Conservation (phyloP, 2,113 vertebrate genomes). For the Bufo bufo region DNA sequence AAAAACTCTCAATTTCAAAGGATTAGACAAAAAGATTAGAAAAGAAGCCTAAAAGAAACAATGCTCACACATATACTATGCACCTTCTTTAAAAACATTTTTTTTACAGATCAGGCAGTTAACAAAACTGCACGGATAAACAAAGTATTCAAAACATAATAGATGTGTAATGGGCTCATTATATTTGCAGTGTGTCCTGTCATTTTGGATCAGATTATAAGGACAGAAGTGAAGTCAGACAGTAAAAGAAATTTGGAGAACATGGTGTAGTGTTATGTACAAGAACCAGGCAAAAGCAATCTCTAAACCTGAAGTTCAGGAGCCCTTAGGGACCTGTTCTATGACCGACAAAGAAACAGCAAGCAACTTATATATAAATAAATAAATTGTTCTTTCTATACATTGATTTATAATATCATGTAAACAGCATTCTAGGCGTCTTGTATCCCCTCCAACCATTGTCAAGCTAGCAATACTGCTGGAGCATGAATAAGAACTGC, state of each 20-base stretch:
- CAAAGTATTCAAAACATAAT: not conserved
- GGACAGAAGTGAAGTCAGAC: not conserved
- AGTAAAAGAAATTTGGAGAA: not conserved
- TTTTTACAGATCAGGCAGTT: no score
- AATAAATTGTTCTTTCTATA: slow-evolving; percentile 22
- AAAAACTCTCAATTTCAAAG: no score
- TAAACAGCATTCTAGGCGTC: slow-evolving; percentile 45
- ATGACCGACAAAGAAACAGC: not conserved
- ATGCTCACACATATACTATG: no score
- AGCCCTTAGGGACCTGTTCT: not conserved
- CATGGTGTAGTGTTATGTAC: not conserved
- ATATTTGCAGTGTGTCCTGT: not conserved
- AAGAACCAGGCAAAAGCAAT: not conserved
- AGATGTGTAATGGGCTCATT: not conserved
- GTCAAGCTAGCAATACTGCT: slow-evolving; percentile 49
- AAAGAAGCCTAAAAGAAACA: no score
- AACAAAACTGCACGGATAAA: no score
- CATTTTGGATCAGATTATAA: not conserved
- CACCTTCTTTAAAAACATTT: no score
- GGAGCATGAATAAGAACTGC: slow-evolving; percentile 30
- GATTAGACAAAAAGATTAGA: no score
- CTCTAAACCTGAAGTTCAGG: not conserved
- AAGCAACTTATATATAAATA: slow-evolving; percentile 6
- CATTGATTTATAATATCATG: slow-evolving; percentile 30
- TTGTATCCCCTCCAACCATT: not conserved